Evolutionary conservation across 2,888 invertebrate genomes (phyloP).

Genomic region (Spisula subtruncata): DNA sequence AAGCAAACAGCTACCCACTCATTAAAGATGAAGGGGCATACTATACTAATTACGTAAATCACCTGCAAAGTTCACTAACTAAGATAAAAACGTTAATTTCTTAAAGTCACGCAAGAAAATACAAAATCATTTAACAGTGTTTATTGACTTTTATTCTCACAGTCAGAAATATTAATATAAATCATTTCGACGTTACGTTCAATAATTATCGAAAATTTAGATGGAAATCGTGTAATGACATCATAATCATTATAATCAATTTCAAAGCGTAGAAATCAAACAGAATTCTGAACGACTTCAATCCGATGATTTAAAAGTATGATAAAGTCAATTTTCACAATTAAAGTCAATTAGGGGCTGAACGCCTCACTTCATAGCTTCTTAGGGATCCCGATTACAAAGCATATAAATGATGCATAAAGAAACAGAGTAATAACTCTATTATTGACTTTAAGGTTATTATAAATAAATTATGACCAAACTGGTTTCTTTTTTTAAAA

Average conservation of each 20-base stretch:
- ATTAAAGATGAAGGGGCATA: too few relatives aligned
- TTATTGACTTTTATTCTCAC: not conserved
- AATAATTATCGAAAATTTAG: not conserved
- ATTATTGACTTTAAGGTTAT: conserved; percentile 14
- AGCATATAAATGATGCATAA: not conserved
- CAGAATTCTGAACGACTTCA: not conserved
- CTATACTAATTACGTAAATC: too few relatives aligned
- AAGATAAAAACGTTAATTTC: too few relatives aligned
- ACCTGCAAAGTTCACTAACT: too few relatives aligned
- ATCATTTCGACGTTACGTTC: not conserved
- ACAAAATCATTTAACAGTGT: too few relatives aligned
- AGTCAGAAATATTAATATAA: not conserved
- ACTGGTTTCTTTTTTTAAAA: not conserved
- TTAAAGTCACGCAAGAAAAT: too few relatives aligned
- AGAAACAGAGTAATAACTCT: not conserved
- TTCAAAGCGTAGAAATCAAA: not conserved
- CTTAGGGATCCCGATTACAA: not conserved
- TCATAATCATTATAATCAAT: conserved; percentile 5
- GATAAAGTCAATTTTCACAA: not conserved
- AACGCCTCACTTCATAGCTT: not conserved
- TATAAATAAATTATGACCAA: conserved; percentile 1
- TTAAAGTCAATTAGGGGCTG: not conserved
- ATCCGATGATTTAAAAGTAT: not conserved
- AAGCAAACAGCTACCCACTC: too few relatives aligned
- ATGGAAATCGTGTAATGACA: not conserved